phyloP scores from a whole-genome alignment of 2,113 vertebrate genomes.

The Phocoena phocoena region DNA sequence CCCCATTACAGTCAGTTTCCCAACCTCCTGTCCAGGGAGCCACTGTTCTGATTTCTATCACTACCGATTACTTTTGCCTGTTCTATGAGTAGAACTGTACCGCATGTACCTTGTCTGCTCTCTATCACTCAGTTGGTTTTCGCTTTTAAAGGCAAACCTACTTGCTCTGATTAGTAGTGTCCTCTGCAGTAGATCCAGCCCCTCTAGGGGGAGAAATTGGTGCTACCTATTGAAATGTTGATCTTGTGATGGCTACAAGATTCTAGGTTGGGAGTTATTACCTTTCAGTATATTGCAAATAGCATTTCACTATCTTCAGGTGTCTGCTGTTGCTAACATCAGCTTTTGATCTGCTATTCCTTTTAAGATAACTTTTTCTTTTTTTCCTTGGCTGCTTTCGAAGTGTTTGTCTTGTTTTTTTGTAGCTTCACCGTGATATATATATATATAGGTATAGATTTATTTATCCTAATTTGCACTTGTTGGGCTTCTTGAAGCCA shows the following conservation, averaged over 20 bases:
- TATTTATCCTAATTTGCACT: background rate
- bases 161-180: background rate
- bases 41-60: background rate
- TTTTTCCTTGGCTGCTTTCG: background rate
- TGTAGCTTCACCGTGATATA: background rate
- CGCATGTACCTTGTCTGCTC: background rate
- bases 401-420: background rate
- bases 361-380: background rate
- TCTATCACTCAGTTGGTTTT: background rate
- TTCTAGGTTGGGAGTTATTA: background rate
- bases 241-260: background rate
- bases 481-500: background rate
- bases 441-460: background rate
- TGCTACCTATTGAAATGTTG: background rate
- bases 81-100: background rate
- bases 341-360: background rate
- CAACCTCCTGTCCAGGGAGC: background rate
- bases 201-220: background rate
- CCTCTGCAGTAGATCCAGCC: background rate
- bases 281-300: background rate
- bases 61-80: background rate
- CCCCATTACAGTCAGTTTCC: background rate
- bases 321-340: background rate
- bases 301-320: background rate
- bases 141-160: background rate